A percentile compares a stretch with the other conserved stretches of the same genome.
These are phyloP conservation scores for Halcyon badia DNA, from an alignment of 2,797 vertebrate species.

Conservation along the genomic window DNA sequence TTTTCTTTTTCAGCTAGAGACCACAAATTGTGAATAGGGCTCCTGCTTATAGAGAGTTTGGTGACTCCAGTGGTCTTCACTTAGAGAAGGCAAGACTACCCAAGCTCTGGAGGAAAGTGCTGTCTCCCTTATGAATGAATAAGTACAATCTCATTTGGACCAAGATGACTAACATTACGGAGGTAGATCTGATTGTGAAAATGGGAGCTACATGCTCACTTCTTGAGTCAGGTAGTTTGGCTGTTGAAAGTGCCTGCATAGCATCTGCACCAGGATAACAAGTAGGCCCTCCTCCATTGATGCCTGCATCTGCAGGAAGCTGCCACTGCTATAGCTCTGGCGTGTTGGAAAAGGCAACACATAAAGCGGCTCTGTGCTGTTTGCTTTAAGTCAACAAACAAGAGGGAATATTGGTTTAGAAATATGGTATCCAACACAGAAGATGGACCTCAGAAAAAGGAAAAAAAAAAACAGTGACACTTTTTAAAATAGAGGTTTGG, in stretches of 20 bases:
- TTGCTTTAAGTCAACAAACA: neutral
- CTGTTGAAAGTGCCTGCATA: neutral
- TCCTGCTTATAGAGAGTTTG: neutral
- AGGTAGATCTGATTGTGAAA: neutral
- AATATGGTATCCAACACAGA: neutral
- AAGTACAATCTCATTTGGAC: neutral
- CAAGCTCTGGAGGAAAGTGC: neutral
- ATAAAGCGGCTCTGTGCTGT: neutral
- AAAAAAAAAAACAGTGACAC: neutral
- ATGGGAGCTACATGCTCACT: neutral
- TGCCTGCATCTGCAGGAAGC: neutral
- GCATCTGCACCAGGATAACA: neutral
- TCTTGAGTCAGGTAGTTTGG: neutral
- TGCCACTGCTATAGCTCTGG: neutral
- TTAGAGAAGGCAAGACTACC: neutral
- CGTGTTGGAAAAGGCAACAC: neutral
- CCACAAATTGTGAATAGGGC: neutral
- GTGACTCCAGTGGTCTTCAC: neutral
- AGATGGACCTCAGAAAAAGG: neutral
- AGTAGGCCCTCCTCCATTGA: neutral
- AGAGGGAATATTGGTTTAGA: neutral
- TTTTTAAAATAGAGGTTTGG: rapidly evolving
- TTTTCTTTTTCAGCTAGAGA: neutral
- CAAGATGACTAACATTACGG: neutral
- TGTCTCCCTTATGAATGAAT: neutral